Evolutionary conservation across 2,113 vertebrate species (phyloP).

Genomic region (Otocyon megalotis): DNA sequence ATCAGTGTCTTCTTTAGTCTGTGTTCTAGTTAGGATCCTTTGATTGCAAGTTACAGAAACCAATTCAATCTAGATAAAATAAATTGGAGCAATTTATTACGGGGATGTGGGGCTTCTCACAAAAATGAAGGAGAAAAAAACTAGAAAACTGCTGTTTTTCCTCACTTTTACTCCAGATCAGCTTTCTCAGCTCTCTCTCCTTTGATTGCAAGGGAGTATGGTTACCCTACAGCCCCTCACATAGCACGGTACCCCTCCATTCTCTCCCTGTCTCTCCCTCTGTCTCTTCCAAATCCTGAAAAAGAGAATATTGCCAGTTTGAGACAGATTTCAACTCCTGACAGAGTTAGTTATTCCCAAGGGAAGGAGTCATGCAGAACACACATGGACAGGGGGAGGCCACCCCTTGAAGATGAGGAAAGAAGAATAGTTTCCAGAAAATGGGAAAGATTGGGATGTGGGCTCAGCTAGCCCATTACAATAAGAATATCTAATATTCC

Average conservation of each 20-base stretch:
- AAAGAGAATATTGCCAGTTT: neutral
- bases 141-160: neutral
- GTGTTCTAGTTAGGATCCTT: slow-evolving; percentile 17
- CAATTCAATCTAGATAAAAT: slow-evolving; percentile 42
- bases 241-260: neutral
- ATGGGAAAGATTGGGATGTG: neutral
- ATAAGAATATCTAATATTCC: neutral
- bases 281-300: neutral
- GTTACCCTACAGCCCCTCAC: neutral
- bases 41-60: slow-evolving; percentile 54
- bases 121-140: neutral
- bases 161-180: neutral
- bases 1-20: slow-evolving; percentile 8
- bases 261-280: neutral
- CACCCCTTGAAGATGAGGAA: neutral
- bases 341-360: neutral
- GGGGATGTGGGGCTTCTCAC: neutral
- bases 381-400: neutral
- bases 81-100: slow-evolving; percentile 50
- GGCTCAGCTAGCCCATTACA: neutral
- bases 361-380: neutral
- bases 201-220: neutral
- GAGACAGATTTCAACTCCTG: neutral
- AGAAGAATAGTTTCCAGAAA: neutral
- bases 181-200: neutral